Conservation (phyloP, 2,797 vertebrate genomes). For the Pangasius djambal region DNA sequence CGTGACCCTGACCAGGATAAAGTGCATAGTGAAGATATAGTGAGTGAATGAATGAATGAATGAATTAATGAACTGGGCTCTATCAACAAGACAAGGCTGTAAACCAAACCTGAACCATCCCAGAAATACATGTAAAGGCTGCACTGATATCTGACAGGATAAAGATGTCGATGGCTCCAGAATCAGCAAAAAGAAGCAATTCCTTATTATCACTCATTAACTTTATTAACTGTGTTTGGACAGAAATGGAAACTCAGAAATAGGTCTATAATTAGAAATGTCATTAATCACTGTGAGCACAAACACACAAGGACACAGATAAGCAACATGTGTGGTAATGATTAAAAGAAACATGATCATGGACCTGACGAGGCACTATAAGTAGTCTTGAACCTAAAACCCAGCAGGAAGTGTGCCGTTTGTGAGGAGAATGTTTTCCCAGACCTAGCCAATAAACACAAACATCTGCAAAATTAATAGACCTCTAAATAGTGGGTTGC, state of each 20-base stretch:
- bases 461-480: slow-evolving; percentile 61
- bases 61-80: neutral
- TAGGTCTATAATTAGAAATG: neutral
- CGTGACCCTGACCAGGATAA: neutral
- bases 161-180: neutral
- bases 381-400: neutral
- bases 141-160: neutral
- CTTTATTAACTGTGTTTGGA: neutral
- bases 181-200: neutral
- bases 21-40: neutral
- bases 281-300: neutral
- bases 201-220: neutral
- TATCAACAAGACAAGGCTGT: neutral
- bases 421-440: slow-evolving; percentile 9
- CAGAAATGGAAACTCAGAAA: neutral
- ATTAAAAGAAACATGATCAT: slow-evolving; percentile 1
- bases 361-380: neutral
- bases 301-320: neutral
- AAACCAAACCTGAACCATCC: neutral
- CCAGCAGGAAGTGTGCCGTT: neutral
- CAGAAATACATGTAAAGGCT: neutral
- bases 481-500: slow-evolving; percentile 46
- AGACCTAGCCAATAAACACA: slow-evolving; percentile 57
- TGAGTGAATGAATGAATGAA: neutral
- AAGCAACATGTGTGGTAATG: neutral